Conservation (phyloP, 2,113 vertebrate species). For the Scomber japonicus region DNA sequence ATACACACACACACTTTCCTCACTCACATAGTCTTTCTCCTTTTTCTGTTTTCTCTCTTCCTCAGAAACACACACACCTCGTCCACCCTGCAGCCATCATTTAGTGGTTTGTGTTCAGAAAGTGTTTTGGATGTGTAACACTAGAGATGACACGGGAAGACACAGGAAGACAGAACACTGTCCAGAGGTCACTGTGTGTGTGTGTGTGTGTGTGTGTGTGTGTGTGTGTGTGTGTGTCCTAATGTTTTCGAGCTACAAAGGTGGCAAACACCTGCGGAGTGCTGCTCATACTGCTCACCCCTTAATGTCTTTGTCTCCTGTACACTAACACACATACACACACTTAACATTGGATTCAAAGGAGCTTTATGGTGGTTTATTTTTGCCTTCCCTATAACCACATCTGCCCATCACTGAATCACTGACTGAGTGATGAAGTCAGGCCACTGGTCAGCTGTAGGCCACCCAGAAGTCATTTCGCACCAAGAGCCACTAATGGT, state of each 20-base stretch:
- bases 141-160: slow-evolving; percentile 76
- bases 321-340: neutral
- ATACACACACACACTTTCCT: slow-evolving; percentile 37
- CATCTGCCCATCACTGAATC: too few relatives aligned
- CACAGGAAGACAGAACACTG: slow-evolving; percentile 81
- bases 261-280: slow-evolving; percentile 62
- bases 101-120: slow-evolving; percentile 85
- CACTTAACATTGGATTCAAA: neutral
- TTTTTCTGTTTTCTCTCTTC: slow-evolving; percentile 39
- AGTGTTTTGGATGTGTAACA: slow-evolving; percentile 86
- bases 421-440: too few relatives aligned
- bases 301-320: slow-evolving; percentile 48
- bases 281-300: slow-evolving; percentile 42
- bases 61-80: slow-evolving; percentile 41
- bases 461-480: too few relatives aligned
- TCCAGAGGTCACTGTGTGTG: slow-evolving; percentile 72
- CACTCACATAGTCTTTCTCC: slow-evolving; percentile 39
- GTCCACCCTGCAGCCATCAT: slow-evolving; percentile 83
- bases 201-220: slow-evolving; percentile 63
- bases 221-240: slow-evolving; percentile 55
- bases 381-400: neutral
- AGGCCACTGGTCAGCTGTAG: too few relatives aligned
- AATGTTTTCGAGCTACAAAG: slow-evolving; percentile 66
- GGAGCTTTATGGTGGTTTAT: slow-evolving; percentile 24
- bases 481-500: too few relatives aligned